A percentile compares a stretch with the other conserved stretches of the same genome.
Evolutionary conservation across 2,797 vertebrate species (phyloP).

Genomic region (Rhabdomys pumilio): DNA sequence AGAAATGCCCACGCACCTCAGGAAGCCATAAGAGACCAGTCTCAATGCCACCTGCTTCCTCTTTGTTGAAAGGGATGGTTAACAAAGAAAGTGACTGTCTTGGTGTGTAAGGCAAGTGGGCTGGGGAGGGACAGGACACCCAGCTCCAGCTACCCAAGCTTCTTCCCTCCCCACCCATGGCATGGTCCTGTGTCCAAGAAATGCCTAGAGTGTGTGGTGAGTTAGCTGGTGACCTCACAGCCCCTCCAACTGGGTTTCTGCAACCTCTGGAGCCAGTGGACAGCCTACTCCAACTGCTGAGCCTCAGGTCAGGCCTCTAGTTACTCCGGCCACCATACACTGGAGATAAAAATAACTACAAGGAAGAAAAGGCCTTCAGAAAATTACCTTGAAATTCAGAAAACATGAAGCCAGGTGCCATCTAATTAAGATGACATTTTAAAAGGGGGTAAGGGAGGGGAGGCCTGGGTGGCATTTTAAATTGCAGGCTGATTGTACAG

Average conservation of each 20-base stretch:
- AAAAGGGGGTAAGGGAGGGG: background rate
- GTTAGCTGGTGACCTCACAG: background rate
- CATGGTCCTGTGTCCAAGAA: background rate
- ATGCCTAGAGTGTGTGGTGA: background rate
- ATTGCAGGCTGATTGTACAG: conserved; percentile 50
- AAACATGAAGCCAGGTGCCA: conserved; percentile 69
- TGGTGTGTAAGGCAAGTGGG: background rate
- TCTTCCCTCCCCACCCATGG: background rate
- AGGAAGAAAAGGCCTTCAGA: conserved; percentile 76
- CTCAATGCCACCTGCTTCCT: background rate
- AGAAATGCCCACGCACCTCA: background rate
- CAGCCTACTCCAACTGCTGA: conserved; percentile 64
- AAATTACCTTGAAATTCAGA: conserved; percentile 79
- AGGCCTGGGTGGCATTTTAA: conserved; percentile 11
- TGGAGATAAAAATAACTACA: conserved; percentile 82
- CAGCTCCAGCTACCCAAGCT: background rate
- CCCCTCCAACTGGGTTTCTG: background rate
- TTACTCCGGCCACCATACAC: conserved; percentile 76
- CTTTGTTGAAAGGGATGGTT: background rate
- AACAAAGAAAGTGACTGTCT: background rate
- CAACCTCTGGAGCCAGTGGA: conserved; percentile 58
- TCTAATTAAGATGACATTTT: conserved; percentile 84
- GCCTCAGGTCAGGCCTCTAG: conserved; percentile 76
- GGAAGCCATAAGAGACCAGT: background rate
- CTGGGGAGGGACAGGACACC: background rate